Base-by-base conservation (phyloP, 2,888 invertebrate species). In the Drosophila neutralis region DNA sequence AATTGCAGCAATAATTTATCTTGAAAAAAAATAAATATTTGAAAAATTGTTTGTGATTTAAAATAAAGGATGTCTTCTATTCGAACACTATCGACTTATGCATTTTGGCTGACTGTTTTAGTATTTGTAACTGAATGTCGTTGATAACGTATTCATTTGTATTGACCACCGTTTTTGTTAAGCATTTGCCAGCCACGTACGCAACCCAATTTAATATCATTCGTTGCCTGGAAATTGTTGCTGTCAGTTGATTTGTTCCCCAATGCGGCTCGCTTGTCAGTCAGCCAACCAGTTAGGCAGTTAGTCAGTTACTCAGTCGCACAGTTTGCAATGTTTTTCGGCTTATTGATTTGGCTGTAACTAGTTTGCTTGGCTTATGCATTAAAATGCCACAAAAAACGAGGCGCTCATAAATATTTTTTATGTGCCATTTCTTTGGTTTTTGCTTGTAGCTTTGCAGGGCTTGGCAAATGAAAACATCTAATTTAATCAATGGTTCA, bases 401-500 rank as follows among this genome's bases (percentile, higher is more conserved):
- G 45, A 79, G 74, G 42, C 31, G 69, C 85, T 84, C 87, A 85
- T 85, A 87, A 85, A 85, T 89, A 85, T 80, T 76, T 89, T 70
- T 82, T 87, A 70, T 89, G 75, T 87, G 75, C 82, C 83, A 81
- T 83, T 80, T 79, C 71, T 73, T 79, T 62, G 51, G 49, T 29
- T 57, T 64, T 57, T 38, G 63, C 65, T 68, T 64, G 35, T 42
- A 57, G 68, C 76, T 70, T 60, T 45, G 69, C 69, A 73, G 82
- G 89, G 84, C 84, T 82, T 72, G 76, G 82, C 74, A 73, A 75
- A 83, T 78, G 72, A 75, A 81, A 66, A 83, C 73, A 84, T 84
- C 73, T 89, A 86, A 86, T 89, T 89, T 89, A 86, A 89, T 86
- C 90, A 89, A 87, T 86, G 88, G 71, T 76, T 86, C 85, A 86